Evolutionary conservation across 2,797 vertebrate genomes (phyloP).

Genomic region (Fistularia commersonii): DNA sequence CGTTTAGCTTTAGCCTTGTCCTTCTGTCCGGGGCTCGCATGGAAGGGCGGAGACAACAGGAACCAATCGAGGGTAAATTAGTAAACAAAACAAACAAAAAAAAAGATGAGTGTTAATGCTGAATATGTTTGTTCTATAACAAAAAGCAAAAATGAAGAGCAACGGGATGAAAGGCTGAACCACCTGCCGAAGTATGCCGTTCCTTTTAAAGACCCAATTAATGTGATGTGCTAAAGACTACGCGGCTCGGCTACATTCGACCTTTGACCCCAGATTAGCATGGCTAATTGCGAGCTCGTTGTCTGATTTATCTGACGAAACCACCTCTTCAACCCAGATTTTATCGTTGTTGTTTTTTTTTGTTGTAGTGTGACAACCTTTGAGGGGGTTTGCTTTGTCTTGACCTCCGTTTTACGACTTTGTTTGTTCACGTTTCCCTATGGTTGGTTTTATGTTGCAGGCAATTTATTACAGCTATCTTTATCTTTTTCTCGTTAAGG

Average conservation of each 20-base stretch:
- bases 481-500: constrained; percentile 8
- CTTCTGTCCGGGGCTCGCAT: no score
- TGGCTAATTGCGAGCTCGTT: neutral
- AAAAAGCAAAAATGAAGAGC: no score
- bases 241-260: no score
- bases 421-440: no score
- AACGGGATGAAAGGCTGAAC: no score
- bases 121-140: no score
- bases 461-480: neutral
- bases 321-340: neutral
- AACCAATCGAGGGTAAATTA: no score
- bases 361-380: constrained; percentile 4
- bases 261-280: constrained; percentile 4
- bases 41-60: no score
- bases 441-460: constrained; percentile 13
- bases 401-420: constrained; percentile 11
- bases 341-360: neutral
- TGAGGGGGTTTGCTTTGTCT: constrained; percentile 14
- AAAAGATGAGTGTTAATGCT: no score
- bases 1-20: no score
- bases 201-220: neutral
- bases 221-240: neutral
- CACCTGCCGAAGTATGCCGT: neutral
- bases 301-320: constrained; percentile 7
- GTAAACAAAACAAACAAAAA: no score